Evolutionary conservation across 2,797 vertebrate species (phyloP).

Genomic region (Nothura maculosa): DNA sequence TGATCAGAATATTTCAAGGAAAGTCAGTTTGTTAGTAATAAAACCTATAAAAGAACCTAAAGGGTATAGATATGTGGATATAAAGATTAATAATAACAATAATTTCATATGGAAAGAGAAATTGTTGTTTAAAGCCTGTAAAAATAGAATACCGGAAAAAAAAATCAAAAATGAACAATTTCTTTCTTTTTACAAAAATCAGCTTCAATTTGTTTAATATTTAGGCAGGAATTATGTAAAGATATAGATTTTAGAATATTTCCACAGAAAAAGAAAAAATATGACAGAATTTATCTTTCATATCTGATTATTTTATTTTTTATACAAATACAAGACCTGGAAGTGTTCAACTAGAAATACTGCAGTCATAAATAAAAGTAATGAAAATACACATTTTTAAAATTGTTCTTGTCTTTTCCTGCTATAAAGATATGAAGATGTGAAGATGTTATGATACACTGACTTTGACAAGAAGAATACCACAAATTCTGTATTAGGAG

Average conservation of each 20-base stretch:
- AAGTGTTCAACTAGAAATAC: not conserved
- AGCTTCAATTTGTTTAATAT: not conserved
- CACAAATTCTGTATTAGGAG: not conserved
- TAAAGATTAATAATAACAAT: too few relatives aligned
- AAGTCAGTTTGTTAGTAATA: not conserved
- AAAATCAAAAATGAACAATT: not conserved
- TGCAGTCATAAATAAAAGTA: not conserved
- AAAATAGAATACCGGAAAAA: not conserved
- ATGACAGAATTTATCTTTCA: not conserved
- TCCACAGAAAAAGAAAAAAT: not conserved
- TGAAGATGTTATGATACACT: not conserved
- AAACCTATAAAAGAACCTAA: not conserved
- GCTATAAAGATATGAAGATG: fast-evolving
- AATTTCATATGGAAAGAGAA: not conserved
- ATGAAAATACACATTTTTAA: not conserved
- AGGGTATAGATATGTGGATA: not conserved
- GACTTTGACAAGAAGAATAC: not conserved
- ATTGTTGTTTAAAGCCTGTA: not conserved
- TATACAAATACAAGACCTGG: not conserved
- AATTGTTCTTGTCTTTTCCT: not conserved
- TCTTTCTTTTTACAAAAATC: not conserved
- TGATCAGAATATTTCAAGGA: not conserved
- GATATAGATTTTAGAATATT: not conserved
- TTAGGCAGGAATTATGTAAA: not conserved
- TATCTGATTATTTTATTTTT: not conserved